A percentile compares a stretch with the other conserved stretches of the same genome.
phyloP scores from a whole-genome alignment of 2,113 vertebrate genomes.

The Leptobrachium leishanense region DNA sequence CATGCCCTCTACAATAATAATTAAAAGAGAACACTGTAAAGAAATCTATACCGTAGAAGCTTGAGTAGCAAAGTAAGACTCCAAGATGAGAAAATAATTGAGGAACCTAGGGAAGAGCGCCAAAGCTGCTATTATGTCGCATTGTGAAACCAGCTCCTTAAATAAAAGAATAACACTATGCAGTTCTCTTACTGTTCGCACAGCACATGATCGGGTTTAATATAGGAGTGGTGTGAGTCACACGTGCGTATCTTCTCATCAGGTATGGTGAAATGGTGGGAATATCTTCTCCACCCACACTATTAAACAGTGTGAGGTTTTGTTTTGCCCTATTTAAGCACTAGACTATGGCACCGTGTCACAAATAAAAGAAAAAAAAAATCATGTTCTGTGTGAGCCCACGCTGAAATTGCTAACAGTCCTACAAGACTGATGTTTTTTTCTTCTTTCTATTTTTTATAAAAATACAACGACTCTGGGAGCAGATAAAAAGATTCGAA shows the following conservation, averaged over 20 bases:
- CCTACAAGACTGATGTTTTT: conserved; percentile 33
- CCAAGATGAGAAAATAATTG: conserved; percentile 40
- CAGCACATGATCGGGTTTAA: conserved; percentile 55
- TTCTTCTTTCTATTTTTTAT: conserved; percentile 15
- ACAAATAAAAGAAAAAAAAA: conserved; percentile 35
- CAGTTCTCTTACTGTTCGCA: conserved; percentile 56
- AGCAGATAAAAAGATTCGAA: conserved; percentile 20
- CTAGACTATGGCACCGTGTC: conserved; percentile 46
- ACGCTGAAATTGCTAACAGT: conserved; percentile 33
- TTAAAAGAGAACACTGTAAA: conserved; percentile 40
- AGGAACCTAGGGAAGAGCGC: conserved; percentile 37
- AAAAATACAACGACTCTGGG: conserved; percentile 36
- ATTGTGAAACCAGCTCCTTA: conserved; percentile 58
- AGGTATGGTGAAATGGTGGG: conserved; percentile 46
- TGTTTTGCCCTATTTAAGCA: conserved; percentile 48
- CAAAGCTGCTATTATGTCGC: conserved; percentile 11
- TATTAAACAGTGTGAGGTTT: conserved; percentile 50
- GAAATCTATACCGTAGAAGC: conserved; percentile 43
- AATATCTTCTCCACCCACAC: conserved; percentile 47
- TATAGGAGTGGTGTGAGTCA: conserved; percentile 57
- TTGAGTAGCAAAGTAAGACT: conserved; percentile 41
- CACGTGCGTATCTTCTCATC: conserved; percentile 42
- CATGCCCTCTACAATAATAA: conserved; percentile 50
- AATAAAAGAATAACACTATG: conserved; percentile 57
- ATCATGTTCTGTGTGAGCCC: conserved; percentile 43